Evolutionary conservation across 1,140 invertebrate species (phyloP).

Genomic region (Lepidurus apus): DNA sequence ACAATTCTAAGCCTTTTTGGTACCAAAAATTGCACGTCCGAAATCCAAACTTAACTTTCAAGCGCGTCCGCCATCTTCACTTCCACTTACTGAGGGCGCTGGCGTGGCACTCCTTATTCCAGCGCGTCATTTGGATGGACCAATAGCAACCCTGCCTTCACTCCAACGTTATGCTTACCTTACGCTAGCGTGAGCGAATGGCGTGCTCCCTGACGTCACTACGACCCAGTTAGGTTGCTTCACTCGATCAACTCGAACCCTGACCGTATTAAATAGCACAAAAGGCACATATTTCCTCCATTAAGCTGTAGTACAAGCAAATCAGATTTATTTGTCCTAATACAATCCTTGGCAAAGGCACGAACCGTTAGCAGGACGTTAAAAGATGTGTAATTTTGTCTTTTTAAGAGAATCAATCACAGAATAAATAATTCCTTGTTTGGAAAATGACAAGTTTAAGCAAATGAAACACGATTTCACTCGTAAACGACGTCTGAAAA

Average conservation of each 20-base stretch:
- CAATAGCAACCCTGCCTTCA: background rate
- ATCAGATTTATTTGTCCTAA: background rate
- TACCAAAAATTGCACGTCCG: background rate
- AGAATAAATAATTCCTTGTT: background rate
- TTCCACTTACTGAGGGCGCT: slow-evolving; percentile 12
- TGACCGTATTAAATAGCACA: no score
- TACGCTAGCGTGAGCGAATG: background rate
- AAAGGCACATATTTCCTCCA: no score
- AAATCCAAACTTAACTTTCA: slow-evolving; percentile 57
- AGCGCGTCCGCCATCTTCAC: slow-evolving; percentile 66
- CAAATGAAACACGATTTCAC: background rate
- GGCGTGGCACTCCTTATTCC: slow-evolving; percentile 9
- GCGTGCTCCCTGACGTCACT: no score
- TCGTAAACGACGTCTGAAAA: background rate
- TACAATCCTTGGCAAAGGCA: background rate
- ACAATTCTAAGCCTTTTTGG: background rate
- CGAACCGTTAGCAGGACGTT: background rate
- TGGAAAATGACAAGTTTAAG: background rate
- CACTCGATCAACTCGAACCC: no score
- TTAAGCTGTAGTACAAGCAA: background rate
- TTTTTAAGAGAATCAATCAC: slow-evolving; percentile 6
- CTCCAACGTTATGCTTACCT: background rate
- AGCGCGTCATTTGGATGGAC: slow-evolving; percentile 8
- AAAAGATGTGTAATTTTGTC: background rate
- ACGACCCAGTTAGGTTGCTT: no score